Percentiles rank a stretch among this genome's conserved stretches.
These are phyloP conservation scores for Frieseomelitta varia DNA, from an alignment of 1,140 invertebrate species.

Conservation along the genomic window DNA sequence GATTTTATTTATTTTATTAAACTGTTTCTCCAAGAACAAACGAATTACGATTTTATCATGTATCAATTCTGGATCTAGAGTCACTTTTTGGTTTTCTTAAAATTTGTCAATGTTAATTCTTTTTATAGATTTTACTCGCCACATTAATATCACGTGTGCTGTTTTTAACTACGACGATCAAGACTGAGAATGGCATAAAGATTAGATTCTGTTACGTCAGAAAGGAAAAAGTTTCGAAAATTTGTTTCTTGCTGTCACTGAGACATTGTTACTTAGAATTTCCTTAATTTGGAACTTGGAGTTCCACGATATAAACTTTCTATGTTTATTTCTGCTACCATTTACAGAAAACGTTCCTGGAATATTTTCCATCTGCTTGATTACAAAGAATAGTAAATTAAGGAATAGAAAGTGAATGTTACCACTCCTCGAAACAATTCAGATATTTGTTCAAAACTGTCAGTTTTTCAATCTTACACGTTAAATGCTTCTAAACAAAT, in stretches of 20 bases:
- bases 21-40: too few species aligned
- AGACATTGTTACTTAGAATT: not conserved
- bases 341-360: slow-evolving; percentile 16
- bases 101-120: not conserved
- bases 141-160: too few species aligned
- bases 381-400: slow-evolving; percentile 44
- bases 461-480: too few species aligned
- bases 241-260: not conserved
- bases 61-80: too few species aligned
- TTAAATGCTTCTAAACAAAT: too few species aligned
- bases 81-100: not conserved
- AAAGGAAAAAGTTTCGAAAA: not conserved
- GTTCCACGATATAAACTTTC: not conserved
- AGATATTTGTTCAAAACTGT: too few species aligned
- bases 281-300: not conserved
- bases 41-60: too few species aligned
- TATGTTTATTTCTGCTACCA: not conserved
- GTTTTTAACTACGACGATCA: too few species aligned
- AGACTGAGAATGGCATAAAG: too few species aligned
- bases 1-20: too few species aligned
- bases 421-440: slow-evolving; percentile 46
- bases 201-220: not conserved
- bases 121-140: not conserved
- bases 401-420: slow-evolving; percentile 62
- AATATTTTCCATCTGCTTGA: slow-evolving; percentile 40